Conservation (phyloP, 1,140 invertebrate species). For the Bradynema listronoti region DNA sequence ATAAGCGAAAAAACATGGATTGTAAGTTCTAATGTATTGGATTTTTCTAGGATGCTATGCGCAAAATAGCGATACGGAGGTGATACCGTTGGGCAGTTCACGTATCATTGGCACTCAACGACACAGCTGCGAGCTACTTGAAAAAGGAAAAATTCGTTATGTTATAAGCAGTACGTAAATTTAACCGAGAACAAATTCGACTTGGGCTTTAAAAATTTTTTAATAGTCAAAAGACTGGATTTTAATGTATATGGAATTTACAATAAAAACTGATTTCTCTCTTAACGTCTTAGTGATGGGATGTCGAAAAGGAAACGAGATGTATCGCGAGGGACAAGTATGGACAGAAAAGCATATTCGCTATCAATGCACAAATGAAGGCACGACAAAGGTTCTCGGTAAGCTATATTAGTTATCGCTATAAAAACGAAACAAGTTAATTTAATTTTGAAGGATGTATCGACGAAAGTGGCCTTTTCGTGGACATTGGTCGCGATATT, state of each 20-base stretch:
- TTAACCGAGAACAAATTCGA: neutral
- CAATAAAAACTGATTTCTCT: no score
- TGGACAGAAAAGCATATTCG: slow-evolving; percentile 57
- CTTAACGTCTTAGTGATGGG: slow-evolving; percentile 48
- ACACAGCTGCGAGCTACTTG: slow-evolving; percentile 47
- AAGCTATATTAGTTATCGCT: slow-evolving; percentile 4
- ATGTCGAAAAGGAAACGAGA: slow-evolving; percentile 40
- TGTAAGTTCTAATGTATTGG: no score
- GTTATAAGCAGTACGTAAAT: slow-evolving; percentile 43
- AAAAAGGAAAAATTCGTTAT: slow-evolving; percentile 52
- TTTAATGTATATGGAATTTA: slow-evolving; percentile 6
- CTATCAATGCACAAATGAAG: slow-evolving; percentile 47
- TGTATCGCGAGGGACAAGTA: slow-evolving; percentile 48
- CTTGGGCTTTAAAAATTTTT: neutral
- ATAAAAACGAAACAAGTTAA: neutral
- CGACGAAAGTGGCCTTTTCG: slow-evolving; percentile 51
- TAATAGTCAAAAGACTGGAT: slow-evolving; percentile 3
- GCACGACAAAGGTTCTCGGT: slow-evolving; percentile 45
- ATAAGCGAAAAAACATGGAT: neutral
- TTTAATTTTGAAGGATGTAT: slow-evolving; percentile 41
- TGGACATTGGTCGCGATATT: slow-evolving; percentile 52
- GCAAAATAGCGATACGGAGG: slow-evolving; percentile 42
- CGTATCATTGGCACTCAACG: slow-evolving; percentile 44
- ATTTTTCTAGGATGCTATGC: slow-evolving; percentile 49
- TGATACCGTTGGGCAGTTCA: slow-evolving; percentile 50